These are phyloP conservation scores for Cricetomys ansorgei DNA, from an alignment of 2,113 vertebrate genomes.

Conservation along the genomic window DNA sequence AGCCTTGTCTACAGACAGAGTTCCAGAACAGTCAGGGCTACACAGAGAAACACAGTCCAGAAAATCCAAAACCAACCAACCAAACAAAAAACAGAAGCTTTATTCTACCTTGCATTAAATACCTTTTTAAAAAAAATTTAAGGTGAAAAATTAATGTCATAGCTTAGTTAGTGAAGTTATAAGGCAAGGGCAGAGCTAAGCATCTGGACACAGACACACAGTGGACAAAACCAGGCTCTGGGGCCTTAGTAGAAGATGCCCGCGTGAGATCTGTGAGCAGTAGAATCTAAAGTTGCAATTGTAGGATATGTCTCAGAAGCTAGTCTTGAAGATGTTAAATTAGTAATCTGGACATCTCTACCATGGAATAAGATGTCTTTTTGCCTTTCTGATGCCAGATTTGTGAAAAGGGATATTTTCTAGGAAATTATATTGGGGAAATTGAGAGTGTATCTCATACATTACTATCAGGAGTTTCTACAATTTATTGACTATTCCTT, in stretches of 20 bases:
- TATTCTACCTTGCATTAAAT: neutral
- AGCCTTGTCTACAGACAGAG: neutral
- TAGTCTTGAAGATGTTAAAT: neutral
- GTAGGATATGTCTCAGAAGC: neutral
- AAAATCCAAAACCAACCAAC: neutral
- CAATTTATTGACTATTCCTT: neutral
- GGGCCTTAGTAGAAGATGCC: too few relatives aligned
- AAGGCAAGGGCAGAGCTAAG: neutral
- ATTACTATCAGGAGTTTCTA: neutral
- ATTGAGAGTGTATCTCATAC: neutral
- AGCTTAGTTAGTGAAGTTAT: neutral
- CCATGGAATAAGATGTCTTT: neutral
- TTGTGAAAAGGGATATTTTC: neutral
- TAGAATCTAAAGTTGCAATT: neutral
- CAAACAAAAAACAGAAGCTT: neutral
- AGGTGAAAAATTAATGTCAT: neutral
- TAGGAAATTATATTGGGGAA: neutral
- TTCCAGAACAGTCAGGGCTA: neutral
- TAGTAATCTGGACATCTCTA: neutral
- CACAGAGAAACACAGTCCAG: neutral
- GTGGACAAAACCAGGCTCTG: neutral
- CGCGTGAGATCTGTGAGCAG: neutral
- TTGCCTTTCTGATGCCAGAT: neutral
- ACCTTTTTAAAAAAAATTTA: too few relatives aligned
- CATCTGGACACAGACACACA: neutral